phyloP scores from a whole-genome alignment of 2,113 vertebrate genomes.

The Columbina picui region DNA sequence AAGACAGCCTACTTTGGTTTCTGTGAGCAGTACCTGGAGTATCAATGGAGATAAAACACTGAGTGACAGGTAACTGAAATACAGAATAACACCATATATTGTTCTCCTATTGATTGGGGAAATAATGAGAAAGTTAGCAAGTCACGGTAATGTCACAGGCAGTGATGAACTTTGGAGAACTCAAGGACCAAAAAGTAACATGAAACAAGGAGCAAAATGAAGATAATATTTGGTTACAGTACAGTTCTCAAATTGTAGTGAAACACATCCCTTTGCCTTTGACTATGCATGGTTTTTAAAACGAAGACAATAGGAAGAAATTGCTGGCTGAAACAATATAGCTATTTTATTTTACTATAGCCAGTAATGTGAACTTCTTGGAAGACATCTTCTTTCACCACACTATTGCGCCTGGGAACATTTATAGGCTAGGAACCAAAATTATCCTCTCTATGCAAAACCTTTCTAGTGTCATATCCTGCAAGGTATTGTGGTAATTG shows the following conservation, averaged over 20 bases:
- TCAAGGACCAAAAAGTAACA: constrained; percentile 89
- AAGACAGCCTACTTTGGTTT: constrained; percentile 88
- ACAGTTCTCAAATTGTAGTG: constrained; percentile 87
- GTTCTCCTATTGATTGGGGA: constrained; percentile 85
- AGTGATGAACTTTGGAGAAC: constrained; percentile 81
- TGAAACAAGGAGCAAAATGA: constrained; percentile 90
- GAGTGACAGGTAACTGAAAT: constrained; percentile 82
- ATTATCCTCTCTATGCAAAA: constrained; percentile 77
- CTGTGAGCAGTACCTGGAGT: constrained; percentile 82
- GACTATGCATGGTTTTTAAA: constrained; percentile 87
- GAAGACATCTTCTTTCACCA: constrained; percentile 98
- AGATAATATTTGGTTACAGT: constrained; percentile 95
- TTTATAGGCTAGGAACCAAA: constrained; percentile 84
- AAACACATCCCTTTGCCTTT: constrained; percentile 87
- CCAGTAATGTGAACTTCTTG: constrained; percentile 96
- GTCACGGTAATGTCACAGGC: constrained; percentile 78
- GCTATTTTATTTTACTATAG: constrained; percentile 88
- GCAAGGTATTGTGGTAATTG: constrained; percentile 50
- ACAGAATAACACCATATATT: constrained; percentile 86
- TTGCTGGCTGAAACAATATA: constrained; percentile 90
- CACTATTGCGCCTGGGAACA: constrained; percentile 77
- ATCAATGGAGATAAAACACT: constrained; percentile 86
- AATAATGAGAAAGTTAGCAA: constrained; percentile 81
- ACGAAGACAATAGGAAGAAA: constrained; percentile 90
- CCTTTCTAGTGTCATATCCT: constrained; percentile 54